phyloP scores from a whole-genome alignment of 2,113 vertebrate genomes.

The Megalops atlanticus region DNA sequence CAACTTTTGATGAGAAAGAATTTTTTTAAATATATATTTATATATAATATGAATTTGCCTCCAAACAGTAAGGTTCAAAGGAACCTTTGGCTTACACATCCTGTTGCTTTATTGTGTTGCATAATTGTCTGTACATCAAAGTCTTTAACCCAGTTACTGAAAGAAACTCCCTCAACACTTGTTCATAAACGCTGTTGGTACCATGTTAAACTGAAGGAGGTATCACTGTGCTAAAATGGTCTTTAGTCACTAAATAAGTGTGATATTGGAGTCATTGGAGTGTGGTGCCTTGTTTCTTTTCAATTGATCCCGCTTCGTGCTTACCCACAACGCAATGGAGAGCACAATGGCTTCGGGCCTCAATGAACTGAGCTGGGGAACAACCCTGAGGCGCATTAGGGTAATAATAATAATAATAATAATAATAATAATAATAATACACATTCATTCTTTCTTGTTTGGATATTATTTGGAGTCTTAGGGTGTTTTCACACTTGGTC shows the following conservation, averaged over 20 bases:
- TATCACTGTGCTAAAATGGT: slow-evolving; percentile 16
- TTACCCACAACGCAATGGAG: slow-evolving; percentile 19
- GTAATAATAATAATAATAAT: too few relatives aligned
- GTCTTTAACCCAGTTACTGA: slow-evolving; percentile 5
- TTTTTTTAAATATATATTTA: too few relatives aligned
- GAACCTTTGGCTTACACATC: neutral
- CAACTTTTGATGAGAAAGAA: slow-evolving; percentile 11
- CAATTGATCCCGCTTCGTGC: slow-evolving; percentile 6
- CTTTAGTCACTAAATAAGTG: neutral
- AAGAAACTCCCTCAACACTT: neutral
- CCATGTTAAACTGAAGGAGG: slow-evolving; percentile 18
- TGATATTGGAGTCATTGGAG: neutral
- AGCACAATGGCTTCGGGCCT: neutral
- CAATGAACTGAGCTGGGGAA: neutral
- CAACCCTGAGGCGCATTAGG: slow-evolving; percentile 6
- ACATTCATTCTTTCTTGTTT: neutral
- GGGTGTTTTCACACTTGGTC: too few relatives aligned
- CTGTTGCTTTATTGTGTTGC: slow-evolving; percentile 16
- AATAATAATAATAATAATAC: too few relatives aligned
- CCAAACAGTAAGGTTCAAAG: neutral
- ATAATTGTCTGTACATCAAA: slow-evolving; percentile 20
- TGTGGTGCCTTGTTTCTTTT: neutral
- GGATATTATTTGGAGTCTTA: too few relatives aligned
- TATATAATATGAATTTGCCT: neutral
- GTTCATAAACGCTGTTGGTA: neutral